Evolutionary conservation across 2,888 invertebrate genomes (phyloP), one percentile per base, ranked within the genome.

Genomic region (Brenthis hecate): DNA sequence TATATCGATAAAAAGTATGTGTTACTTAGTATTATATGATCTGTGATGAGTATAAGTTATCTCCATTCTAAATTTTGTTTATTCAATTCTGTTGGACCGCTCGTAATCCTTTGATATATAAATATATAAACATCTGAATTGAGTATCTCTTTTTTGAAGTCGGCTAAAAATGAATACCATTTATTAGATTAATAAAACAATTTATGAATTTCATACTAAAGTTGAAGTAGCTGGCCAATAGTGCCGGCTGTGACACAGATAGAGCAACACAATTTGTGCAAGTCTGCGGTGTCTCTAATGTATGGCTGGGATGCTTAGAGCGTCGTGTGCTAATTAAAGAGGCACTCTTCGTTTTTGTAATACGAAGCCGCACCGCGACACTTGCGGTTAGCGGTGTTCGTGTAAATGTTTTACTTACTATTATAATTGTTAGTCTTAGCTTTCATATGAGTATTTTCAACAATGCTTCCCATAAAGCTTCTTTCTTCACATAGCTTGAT

Each of bases 291-390:
- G 68, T 75, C 73, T 76, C 73, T 72, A 67, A 74, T 78, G 73
- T 71, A 74, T 69, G 68, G 55, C 60, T 65, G 47, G 66, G 70
- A 63, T 66, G 72, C 66, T 72, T 70, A 68, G 70, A 69, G 66
- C 66, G 69, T 66, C 71, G 69, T 65, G 75, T 68, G 81, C 83
- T 85, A 88, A 89, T 87, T 87, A 85, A 85, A 81, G 83, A 80
- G 79, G 81, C 80, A 77, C 70, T 80, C 73, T 82, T 82, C 78
- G 81, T 86, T 86, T 86, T 87, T 86, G 88, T 84, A 85, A 86
- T 78, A 73, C 78, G 80, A 85, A 71, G 75, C 84, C 74, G 72
- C 77, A 75, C 74, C 75, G 75, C 76, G 80, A 78, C 80, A 80
- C 78, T 80, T 77, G 82, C 76, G 81, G 80, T 77, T 76, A 71